A percentile compares a stretch with the other conserved stretches of the same genome.
These are phyloP conservation scores for Dendronephthya gigantea DNA, from an alignment of 64 coral and sea anemone genomes.

Conservation along the genomic window DNA sequence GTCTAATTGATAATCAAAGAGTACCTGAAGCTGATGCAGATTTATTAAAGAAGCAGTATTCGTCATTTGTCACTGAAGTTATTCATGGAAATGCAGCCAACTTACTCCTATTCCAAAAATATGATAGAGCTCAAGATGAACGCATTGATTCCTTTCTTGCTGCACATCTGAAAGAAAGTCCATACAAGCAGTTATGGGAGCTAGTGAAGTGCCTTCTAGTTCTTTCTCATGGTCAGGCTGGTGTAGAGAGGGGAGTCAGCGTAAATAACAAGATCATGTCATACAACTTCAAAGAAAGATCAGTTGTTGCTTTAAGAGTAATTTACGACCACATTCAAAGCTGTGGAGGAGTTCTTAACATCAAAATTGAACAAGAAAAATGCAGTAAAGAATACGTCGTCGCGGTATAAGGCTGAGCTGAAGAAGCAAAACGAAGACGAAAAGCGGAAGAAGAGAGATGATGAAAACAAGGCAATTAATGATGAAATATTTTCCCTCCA, in stretches of 20 bases:
- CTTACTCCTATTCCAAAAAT: slow-evolving; percentile 34
- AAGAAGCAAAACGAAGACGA: slow-evolving; percentile 48
- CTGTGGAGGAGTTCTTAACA: slow-evolving; percentile 34
- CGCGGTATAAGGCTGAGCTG: slow-evolving; percentile 28
- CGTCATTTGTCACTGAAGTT: slow-evolving; percentile 27
- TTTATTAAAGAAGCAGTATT: slow-evolving; percentile 29
- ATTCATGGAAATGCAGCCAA: neutral
- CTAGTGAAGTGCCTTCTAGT: neutral
- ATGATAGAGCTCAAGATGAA: neutral
- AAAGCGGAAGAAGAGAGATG: slow-evolving; percentile 38
- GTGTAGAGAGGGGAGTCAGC: slow-evolving; percentile 51
- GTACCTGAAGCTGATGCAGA: slow-evolving; percentile 38
- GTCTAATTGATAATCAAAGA: slow-evolving; percentile 44
- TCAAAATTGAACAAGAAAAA: slow-evolving; percentile 57
- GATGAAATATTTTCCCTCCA: slow-evolving; percentile 49
- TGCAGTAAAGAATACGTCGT: slow-evolving; percentile 56
- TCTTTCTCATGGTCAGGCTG: slow-evolving; percentile 42
- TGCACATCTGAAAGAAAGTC: neutral
- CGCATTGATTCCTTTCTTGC: neutral
- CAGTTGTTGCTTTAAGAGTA: slow-evolving; percentile 35
- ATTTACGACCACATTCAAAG: slow-evolving; percentile 43
- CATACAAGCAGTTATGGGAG: neutral
- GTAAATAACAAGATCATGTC: slow-evolving; percentile 49
- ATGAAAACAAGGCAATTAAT: slow-evolving; percentile 45
- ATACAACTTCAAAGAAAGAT: slow-evolving; percentile 47